phyloP scores from a whole-genome alignment of 1,140 invertebrate genomes.

The Vollenhovia emeryi region DNA sequence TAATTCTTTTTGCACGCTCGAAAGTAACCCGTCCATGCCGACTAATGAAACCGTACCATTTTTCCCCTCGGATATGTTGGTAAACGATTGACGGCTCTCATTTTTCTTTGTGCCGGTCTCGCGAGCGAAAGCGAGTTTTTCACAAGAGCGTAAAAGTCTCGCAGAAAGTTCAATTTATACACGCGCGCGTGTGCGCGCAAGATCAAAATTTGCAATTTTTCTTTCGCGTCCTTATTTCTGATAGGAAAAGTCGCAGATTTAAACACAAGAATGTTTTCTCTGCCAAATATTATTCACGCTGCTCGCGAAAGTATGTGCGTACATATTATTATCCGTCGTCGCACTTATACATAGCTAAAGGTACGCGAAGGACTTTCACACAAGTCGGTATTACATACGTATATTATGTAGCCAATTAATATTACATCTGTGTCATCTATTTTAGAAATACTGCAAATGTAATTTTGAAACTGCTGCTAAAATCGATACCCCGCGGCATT shows the following conservation, averaged over 20 bases:
- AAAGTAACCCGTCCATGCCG: background rate
- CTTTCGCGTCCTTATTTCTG: background rate
- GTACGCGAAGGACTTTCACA: background rate
- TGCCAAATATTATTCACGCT: background rate
- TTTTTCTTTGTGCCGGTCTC: conserved; percentile 9
- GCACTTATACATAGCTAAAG: background rate
- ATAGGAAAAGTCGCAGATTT: background rate
- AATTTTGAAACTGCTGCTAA: conserved; percentile 3
- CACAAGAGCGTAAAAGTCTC: background rate
- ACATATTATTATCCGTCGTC: background rate
- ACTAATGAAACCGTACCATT: conserved; percentile 22
- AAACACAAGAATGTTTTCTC: background rate
- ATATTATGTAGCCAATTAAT: background rate
- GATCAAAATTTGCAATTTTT: conserved; percentile 8
- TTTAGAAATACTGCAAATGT: conserved; percentile 4
- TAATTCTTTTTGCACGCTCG: background rate
- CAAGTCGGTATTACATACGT: background rate
- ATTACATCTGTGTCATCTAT: background rate
- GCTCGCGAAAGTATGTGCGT: background rate
- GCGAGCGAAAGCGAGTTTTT: background rate
- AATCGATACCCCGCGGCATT: background rate
- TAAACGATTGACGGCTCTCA: conserved; percentile 43
- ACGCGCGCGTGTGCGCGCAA: background rate
- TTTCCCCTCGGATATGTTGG: background rate
- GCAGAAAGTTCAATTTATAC: background rate